phyloP scores from a whole-genome alignment of 2,113 vertebrate genomes.

The Shinisaurus crocodilurus region DNA sequence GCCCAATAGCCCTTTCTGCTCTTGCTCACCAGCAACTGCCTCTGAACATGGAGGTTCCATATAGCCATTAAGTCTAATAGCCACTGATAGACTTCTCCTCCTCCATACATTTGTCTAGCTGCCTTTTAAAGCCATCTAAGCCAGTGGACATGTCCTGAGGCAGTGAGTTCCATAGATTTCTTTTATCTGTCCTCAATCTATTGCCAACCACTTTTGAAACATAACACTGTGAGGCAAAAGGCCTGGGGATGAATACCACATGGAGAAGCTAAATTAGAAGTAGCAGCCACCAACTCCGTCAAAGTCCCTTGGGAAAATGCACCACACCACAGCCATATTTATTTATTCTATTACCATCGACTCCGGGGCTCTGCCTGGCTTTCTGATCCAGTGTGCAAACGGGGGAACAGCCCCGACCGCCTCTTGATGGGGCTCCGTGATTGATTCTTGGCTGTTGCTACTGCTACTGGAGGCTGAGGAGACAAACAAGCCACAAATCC shows the following conservation, averaged over 20 bases:
- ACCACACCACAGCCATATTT: not conserved
- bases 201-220: not conserved
- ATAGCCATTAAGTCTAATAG: not conserved
- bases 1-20: not conserved
- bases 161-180: not conserved
- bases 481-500: slow-evolving; percentile 1
- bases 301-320: not conserved
- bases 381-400: slow-evolving; percentile 89
- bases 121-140: not conserved
- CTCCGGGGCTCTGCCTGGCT: slow-evolving; percentile 84
- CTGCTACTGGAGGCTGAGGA: slow-evolving; percentile 83
- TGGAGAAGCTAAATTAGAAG: not conserved
- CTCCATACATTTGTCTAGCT: not conserved
- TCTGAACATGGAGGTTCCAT: not conserved
- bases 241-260: not conserved
- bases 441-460: slow-evolving; percentile 80
- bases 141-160: not conserved
- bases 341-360: slow-evolving; percentile 77
- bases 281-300: not conserved
- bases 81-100: not conserved
- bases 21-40: not conserved
- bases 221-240: not conserved
- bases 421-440: slow-evolving; percentile 94
- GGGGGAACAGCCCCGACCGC: slow-evolving; percentile 90
- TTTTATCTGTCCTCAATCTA: not conserved